Percentiles rank a stretch among this genome's conserved stretches.
Conservation (phyloP, 2,888 invertebrate species). For the Sarcophaga rosellei region DNA sequence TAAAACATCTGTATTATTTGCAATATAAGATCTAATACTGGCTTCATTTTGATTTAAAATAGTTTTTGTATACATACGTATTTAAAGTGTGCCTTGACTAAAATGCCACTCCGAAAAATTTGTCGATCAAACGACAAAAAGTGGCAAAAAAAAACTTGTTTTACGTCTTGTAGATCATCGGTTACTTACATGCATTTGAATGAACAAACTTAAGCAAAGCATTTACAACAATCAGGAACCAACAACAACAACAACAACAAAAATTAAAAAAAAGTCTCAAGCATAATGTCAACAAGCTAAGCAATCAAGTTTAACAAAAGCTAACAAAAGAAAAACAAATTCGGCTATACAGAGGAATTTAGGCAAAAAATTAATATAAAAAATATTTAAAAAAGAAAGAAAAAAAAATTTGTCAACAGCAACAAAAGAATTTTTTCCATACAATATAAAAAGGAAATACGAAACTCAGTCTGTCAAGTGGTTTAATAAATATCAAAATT, state of each 20-base stretch:
- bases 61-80: too few species aligned
- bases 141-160: conserved; percentile 13
- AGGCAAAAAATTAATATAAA: background rate
- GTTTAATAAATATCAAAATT: conserved; percentile 53
- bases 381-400: too few species aligned
- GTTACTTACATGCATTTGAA: conserved; percentile 12
- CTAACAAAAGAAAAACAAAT: conserved; percentile 32
- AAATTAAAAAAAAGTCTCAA: conserved; percentile 52
- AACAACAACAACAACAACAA: background rate
- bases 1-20: too few species aligned
- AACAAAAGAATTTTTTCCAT: background rate
- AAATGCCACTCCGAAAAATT: background rate
- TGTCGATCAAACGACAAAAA: conserved; percentile 31
- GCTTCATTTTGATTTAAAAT: too few species aligned
- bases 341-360: conserved; percentile 32
- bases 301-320: conserved; percentile 64
- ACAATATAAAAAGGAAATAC: conserved; percentile 41
- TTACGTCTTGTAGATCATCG: conserved; percentile 1
- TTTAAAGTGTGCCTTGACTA: too few species aligned
- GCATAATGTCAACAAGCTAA: conserved; percentile 65
- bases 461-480: conserved; percentile 53
- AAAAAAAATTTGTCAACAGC: background rate
- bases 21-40: too few species aligned
- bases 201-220: conserved; percentile 22
- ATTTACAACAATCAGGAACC: conserved; percentile 8